Evolutionary conservation across 2,797 vertebrate genomes (phyloP).

Genomic region (Columba guinea): DNA sequence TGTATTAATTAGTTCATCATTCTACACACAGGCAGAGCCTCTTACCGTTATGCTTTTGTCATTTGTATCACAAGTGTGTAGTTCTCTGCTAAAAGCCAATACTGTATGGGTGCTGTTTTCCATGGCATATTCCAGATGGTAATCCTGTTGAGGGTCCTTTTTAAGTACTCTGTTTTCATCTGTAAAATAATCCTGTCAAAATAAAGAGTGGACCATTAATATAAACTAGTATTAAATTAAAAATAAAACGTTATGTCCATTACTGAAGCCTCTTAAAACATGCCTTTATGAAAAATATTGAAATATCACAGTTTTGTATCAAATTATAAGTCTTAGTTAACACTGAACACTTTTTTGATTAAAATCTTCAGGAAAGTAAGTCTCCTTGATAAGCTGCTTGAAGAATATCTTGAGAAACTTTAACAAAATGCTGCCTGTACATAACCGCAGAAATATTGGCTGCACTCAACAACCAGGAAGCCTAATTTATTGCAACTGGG

Average conservation of each 20-base stretch:
- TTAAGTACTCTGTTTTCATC: slow-evolving; percentile 80
- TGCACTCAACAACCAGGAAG: neutral
- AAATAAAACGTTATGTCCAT: neutral
- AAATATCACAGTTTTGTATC: neutral
- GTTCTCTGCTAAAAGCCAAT: slow-evolving; percentile 82
- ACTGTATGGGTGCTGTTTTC: slow-evolving; percentile 87
- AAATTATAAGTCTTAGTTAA: neutral
- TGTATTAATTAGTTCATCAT: neutral
- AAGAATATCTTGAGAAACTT: neutral
- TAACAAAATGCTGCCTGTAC: neutral
- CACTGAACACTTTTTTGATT: neutral
- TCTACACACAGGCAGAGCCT: neutral
- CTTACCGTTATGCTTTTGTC: slow-evolving; percentile 86
- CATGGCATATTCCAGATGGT: slow-evolving; percentile 83
- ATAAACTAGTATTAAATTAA: neutral
- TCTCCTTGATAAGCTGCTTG: neutral
- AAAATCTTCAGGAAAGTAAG: neutral
- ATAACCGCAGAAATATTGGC: neutral
- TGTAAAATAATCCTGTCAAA: slow-evolving; percentile 85
- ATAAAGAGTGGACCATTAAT: neutral
- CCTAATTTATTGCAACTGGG: neutral
- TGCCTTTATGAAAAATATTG: neutral
- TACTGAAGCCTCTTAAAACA: neutral
- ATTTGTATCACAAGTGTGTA: slow-evolving; percentile 84
- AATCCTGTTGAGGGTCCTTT: slow-evolving; percentile 84